phyloP scores from a whole-genome alignment of 2,113 vertebrate genomes.

The Myanophis thanlyinensis region DNA sequence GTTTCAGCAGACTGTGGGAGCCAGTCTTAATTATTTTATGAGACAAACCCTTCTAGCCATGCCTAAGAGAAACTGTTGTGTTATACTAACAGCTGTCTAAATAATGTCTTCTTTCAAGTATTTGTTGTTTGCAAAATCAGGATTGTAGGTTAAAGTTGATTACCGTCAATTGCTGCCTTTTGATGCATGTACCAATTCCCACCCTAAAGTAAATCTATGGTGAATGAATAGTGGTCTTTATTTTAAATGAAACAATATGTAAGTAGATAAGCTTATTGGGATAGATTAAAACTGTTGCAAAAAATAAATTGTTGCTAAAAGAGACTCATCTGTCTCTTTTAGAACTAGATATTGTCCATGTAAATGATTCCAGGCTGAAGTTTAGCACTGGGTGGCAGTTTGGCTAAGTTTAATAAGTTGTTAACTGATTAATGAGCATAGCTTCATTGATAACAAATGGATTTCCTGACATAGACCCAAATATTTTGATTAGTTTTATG shows the following conservation, averaged over 20 bases:
- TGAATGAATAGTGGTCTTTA: not conserved
- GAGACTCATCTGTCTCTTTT: not conserved
- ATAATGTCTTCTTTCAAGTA: accelerated
- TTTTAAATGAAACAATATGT: not conserved
- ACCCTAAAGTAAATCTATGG: not conserved
- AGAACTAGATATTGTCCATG: slow-evolving; percentile 19
- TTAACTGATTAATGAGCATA: slow-evolving; percentile 29
- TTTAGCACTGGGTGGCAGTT: slow-evolving; percentile 40
- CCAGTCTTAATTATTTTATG: accelerated
- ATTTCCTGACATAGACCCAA: slow-evolving; percentile 39
- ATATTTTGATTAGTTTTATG: slow-evolving; percentile 39
- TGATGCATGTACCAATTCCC: accelerated
- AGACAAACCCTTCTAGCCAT: not conserved
- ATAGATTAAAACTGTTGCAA: slow-evolving; percentile 45
- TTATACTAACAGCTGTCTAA: not conserved
- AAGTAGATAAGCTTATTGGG: slow-evolving; percentile 21
- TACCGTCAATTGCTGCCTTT: not conserved
- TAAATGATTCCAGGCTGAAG: slow-evolving; percentile 43
- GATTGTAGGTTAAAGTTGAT: not conserved
- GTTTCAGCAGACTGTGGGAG: not conserved
- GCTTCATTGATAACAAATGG: not conserved
- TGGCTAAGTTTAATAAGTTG: slow-evolving; percentile 44
- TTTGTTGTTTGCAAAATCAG: not conserved
- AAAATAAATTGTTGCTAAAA: slow-evolving; percentile 18
- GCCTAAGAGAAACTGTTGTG: not conserved